A percentile compares a stretch with the other conserved stretches of the same genome.
These are phyloP conservation scores for Suncus etruscus DNA, from an alignment of 2,113 vertebrate genomes.

Conservation along the genomic window DNA sequence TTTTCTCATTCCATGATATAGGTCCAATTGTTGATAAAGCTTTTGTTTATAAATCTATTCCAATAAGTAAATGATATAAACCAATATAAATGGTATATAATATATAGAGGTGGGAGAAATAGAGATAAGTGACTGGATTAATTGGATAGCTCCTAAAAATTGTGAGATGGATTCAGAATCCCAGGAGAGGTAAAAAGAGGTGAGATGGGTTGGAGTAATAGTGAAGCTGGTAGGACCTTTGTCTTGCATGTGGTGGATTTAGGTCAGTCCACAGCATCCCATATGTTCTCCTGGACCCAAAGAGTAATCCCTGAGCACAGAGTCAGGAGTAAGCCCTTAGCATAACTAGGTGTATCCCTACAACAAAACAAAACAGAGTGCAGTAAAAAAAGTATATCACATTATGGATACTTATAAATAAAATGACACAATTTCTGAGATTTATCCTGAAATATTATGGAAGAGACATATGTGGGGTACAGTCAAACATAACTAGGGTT, in stretches of 20 bases:
- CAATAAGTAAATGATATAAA: neutral
- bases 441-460: conserved; percentile 5
- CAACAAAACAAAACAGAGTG: too few relatives aligned
- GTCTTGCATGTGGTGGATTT: too few relatives aligned
- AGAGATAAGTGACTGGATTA: neutral
- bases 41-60: conserved; percentile 3
- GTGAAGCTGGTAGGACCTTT: too few relatives aligned
- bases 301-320: too few relatives aligned
- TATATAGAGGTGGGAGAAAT: neutral
- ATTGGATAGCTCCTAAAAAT: neutral
- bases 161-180: neutral
- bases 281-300: too few relatives aligned
- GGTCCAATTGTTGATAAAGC: neutral
- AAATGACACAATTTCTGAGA: neutral
- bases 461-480: neutral
- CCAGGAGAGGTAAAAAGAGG: neutral
- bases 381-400: neutral
- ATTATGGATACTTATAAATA: conserved; percentile 31
- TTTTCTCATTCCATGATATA: neutral
- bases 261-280: too few relatives aligned
- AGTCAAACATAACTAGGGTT: neutral
- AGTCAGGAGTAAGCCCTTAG: too few relatives aligned
- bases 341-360: too few relatives aligned
- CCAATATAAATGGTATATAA: neutral
- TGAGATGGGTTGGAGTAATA: neutral